A percentile compares a stretch with the other conserved stretches of the same genome.
These are phyloP conservation scores for Tenthredo scrophulariae DNA, from an alignment of 2,888 invertebrate species.

Conservation along the genomic window DNA sequence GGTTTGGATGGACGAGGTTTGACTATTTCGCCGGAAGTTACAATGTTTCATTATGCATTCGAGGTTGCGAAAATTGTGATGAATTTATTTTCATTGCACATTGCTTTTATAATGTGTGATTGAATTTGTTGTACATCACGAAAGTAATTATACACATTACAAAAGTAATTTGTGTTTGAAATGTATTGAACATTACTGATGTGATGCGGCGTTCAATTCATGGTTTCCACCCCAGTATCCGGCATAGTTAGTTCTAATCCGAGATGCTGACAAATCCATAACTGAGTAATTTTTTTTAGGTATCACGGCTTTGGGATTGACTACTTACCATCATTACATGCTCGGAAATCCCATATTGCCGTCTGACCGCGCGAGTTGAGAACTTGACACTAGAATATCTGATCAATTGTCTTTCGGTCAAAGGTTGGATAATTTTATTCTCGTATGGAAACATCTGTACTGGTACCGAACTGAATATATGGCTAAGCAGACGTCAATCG, in stretches of 20 bases:
- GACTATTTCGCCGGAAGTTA: not conserved
- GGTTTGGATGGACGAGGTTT: not conserved
- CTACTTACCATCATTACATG: slow-evolving; percentile 48
- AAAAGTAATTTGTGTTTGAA: not conserved
- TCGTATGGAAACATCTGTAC: not conserved
- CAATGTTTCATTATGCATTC: not conserved
- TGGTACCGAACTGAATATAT: not conserved
- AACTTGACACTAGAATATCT: slow-evolving; percentile 58
- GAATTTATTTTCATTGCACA: not conserved
- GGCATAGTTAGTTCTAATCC: not conserved
- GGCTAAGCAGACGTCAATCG: slow-evolving; percentile 45
- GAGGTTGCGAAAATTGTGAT: not conserved
- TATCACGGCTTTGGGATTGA: slow-evolving; percentile 72
- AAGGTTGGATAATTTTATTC: not conserved
- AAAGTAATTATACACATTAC: not conserved
- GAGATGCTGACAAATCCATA: not conserved
- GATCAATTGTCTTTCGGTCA: slow-evolving; percentile 57
- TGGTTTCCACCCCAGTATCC: not conserved
- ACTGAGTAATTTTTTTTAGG: slow-evolving; percentile 59
- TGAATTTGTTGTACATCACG: not conserved
- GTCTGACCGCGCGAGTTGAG: slow-evolving; percentile 64
- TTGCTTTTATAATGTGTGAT: too few species aligned
- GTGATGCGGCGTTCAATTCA: not conserved
- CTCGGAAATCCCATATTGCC: slow-evolving; percentile 60
- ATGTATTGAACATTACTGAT: not conserved